Percentiles rank a stretch among this genome's conserved stretches.
Evolutionary conservation across 2,113 vertebrate species (phyloP).

Genomic region (Nothobranchius kuhntae): DNA sequence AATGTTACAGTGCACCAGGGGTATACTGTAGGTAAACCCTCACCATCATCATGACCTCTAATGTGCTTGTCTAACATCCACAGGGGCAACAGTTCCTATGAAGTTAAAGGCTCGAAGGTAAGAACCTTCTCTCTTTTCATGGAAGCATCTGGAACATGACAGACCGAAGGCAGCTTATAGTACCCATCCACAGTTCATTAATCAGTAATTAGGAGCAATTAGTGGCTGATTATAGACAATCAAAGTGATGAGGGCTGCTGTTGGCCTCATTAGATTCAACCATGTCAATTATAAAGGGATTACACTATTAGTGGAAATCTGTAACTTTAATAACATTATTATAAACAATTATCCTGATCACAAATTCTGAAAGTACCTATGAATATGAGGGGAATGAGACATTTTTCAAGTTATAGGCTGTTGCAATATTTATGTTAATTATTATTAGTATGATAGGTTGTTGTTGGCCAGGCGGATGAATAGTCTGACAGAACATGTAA

Average conservation of each 20-base stretch:
- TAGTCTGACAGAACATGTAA: too few relatives aligned
- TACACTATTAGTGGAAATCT: conserved; percentile 2
- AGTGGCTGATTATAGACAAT: conserved; percentile 21
- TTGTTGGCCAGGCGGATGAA: too few relatives aligned
- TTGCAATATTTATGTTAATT: too few relatives aligned
- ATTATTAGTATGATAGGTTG: too few relatives aligned
- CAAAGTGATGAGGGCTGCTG: not conserved
- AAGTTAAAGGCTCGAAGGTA: conserved; percentile 50
- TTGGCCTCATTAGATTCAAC: conserved; percentile 1
- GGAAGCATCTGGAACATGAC: not conserved
- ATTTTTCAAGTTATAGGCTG: too few relatives aligned
- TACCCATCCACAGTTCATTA: conserved; percentile 9
- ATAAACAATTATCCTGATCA: too few relatives aligned
- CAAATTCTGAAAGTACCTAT: too few relatives aligned
- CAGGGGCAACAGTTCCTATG: conserved; percentile 52
- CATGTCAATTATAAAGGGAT: not conserved
- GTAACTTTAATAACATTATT: not conserved
- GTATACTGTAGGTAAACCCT: not conserved
- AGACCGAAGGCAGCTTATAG: not conserved
- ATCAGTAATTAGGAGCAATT: conserved; percentile 13
- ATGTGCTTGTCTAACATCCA: conserved; percentile 21
- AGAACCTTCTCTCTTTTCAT: not conserved
- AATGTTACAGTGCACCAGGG: too few relatives aligned
- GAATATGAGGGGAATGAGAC: too few relatives aligned
- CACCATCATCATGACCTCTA: not conserved